These are phyloP conservation scores for Proterorhinus semilunaris DNA, from an alignment of 2,113 vertebrate species.

Conservation along the genomic window DNA sequence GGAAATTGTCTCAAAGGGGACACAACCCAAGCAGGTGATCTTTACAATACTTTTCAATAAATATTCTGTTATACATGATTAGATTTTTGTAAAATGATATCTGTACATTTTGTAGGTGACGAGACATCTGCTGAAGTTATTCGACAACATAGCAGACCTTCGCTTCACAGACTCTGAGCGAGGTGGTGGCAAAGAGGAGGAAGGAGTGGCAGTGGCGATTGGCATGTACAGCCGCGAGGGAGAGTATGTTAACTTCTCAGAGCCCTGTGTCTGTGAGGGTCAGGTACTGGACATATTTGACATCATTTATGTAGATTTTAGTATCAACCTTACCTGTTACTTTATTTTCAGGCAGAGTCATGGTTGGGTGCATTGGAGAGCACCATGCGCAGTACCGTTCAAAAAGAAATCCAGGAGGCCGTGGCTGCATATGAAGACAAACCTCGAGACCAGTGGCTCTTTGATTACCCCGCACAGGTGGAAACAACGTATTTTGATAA, in stretches of 20 bases:
- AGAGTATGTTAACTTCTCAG: constrained; percentile 74
- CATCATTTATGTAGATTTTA: not conserved
- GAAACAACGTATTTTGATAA: not conserved
- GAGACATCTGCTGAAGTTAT: constrained; percentile 77
- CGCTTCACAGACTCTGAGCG: constrained; percentile 67
- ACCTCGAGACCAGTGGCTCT: constrained; percentile 77
- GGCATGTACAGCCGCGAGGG: constrained; percentile 79
- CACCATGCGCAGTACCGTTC: constrained; percentile 65
- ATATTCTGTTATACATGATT: not conserved
- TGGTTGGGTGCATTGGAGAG: constrained; percentile 70
- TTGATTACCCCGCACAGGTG: constrained; percentile 77
- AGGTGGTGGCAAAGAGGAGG: constrained; percentile 37
- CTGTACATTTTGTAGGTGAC: constrained; percentile 69
- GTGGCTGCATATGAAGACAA: constrained; percentile 75
- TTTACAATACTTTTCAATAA: not conserved
- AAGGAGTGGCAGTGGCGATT: constrained; percentile 42
- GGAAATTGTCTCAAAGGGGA: constrained; percentile 80
- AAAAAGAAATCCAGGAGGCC: constrained; percentile 74
- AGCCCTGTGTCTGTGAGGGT: constrained; percentile 71
- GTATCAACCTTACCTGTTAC: not conserved
- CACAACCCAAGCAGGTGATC: constrained; percentile 71
- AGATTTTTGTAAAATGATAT: not conserved
- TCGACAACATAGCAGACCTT: constrained; percentile 78
- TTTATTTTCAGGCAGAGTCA: constrained; percentile 65
- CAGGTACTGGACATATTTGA: constrained; percentile 51